Evolutionary conservation across 2,797 vertebrate species (phyloP).

Genomic region (Amniataba percoides): DNA sequence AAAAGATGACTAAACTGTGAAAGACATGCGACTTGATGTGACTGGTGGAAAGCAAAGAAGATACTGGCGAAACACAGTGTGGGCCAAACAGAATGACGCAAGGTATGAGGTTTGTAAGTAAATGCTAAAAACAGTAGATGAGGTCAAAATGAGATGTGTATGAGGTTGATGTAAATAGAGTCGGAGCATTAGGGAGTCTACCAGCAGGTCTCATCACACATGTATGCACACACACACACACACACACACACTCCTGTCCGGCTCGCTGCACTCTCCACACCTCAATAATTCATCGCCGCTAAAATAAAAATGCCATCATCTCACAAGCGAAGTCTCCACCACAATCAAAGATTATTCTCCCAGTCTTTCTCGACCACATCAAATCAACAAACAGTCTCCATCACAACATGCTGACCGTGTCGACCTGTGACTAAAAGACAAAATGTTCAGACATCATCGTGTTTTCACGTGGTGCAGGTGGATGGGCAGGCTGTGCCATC

Average conservation of each 20-base stretch:
- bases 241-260: constrained; percentile 61
- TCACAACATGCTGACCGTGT: constrained; percentile 3
- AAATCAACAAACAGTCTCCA: constrained; percentile 23
- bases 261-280: constrained; percentile 79
- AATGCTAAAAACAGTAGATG: constrained; percentile 40
- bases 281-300: constrained; percentile 85
- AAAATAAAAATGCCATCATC: constrained; percentile 86
- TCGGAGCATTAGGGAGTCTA: constrained; percentile 56
- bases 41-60: background rate
- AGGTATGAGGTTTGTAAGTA: constrained; percentile 18
- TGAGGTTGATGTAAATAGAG: constrained; percentile 45
- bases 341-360: constrained; percentile 65
- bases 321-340: constrained; percentile 63
- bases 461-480: constrained; percentile 29
- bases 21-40: constrained; percentile 24
- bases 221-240: constrained; percentile 56
- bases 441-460: background rate
- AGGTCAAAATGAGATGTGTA: constrained; percentile 55
- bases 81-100: background rate
- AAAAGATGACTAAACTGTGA: constrained; percentile 28
- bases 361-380: constrained; percentile 13
- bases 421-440: background rate
- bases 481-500: constrained; percentile 28
- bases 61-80: background rate
- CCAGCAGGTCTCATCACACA: constrained; percentile 73